phyloP scores from a whole-genome alignment of 1,140 invertebrate species.

The Psilanteris sp. region DNA sequence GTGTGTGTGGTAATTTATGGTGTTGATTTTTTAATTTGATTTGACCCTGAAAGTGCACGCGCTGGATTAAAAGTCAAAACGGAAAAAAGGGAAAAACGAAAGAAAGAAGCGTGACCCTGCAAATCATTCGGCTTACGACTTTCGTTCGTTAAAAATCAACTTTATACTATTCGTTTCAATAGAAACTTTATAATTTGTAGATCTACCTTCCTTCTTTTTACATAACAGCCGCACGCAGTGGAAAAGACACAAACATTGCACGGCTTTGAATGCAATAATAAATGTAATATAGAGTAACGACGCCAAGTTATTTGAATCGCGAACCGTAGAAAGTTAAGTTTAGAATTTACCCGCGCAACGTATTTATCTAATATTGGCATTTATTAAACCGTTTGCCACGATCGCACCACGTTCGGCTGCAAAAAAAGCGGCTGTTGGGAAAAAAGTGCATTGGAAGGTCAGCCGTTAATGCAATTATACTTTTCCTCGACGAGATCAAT shows the following conservation, averaged over 20 bases:
- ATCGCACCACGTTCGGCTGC: conserved; percentile 1
- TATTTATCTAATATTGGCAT: conserved; percentile 34
- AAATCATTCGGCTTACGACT: too few relatives aligned
- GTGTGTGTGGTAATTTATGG: conserved; percentile 19
- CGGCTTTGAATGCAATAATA: conserved; percentile 18
- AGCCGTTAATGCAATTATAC: conserved; percentile 34
- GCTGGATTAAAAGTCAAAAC: too few relatives aligned
- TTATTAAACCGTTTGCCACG: conserved; percentile 4
- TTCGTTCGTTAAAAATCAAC: conserved; percentile 23
- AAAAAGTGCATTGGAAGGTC: conserved; percentile 31
- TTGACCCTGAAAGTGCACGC: neutral
- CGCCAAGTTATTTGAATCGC: conserved; percentile 5
- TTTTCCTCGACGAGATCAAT: conserved; percentile 42
- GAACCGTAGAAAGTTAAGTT: conserved; percentile 23
- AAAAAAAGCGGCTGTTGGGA: conserved; percentile 5
- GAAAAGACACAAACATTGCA: conserved; percentile 9
- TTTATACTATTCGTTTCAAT: neutral
- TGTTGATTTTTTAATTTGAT: conserved; percentile 17
- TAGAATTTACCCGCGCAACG: conserved; percentile 9
- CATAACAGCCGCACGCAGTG: conserved; percentile 4
- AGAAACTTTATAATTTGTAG: conserved; percentile 37
- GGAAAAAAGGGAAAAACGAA: neutral
- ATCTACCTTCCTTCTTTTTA: conserved; percentile 43
- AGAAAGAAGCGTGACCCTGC: too few relatives aligned
- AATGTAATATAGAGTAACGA: conserved; percentile 26